Conservation (phyloP, 2,113 vertebrate species). For the Sinocyclocheilus grahami region DNA sequence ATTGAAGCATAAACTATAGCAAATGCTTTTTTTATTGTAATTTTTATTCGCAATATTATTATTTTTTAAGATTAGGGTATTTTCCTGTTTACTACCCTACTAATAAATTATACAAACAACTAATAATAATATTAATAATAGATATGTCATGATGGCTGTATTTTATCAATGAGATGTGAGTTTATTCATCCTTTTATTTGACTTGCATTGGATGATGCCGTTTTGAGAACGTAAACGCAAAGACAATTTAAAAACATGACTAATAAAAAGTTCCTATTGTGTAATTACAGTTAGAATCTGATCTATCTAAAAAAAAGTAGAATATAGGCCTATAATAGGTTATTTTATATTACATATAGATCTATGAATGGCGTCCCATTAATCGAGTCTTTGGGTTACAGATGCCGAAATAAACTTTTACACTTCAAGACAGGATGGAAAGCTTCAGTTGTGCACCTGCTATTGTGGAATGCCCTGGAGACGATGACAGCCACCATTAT, state of each 20-base stretch:
- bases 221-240: background rate
- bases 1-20: background rate
- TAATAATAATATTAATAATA: no score
- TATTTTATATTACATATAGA: background rate
- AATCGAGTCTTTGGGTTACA: background rate
- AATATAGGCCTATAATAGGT: background rate
- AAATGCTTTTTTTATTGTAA: background rate
- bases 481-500: slow-evolving; percentile 17
- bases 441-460: slow-evolving; percentile 36
- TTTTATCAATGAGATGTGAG: background rate
- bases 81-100: background rate
- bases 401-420: background rate
- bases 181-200: background rate
- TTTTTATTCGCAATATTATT: background rate
- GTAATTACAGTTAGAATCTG: background rate
- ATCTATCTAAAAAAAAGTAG: background rate
- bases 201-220: background rate
- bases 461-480: slow-evolving; percentile 13
- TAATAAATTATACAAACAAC: background rate
- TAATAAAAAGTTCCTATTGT: background rate
- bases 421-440: background rate
- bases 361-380: background rate
- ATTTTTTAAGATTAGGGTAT: background rate
- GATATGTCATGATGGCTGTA: background rate
- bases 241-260: background rate